Percentiles rank a stretch among this genome's conserved stretches.
Evolutionary conservation across 2,888 invertebrate genomes (phyloP).

Genomic region (Loripinus fragilis): DNA sequence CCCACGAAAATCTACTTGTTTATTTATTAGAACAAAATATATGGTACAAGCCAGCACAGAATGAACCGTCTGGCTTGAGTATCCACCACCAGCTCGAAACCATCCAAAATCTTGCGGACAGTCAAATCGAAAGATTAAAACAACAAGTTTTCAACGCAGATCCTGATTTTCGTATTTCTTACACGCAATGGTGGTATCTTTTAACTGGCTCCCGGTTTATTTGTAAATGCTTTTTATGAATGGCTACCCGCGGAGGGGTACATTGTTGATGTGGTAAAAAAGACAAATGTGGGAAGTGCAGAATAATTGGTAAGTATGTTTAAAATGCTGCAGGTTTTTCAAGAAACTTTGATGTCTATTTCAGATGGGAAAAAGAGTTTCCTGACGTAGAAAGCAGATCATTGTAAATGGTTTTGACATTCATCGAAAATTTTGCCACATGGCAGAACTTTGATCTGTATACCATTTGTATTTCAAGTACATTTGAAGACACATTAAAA

Average conservation of each 20-base stretch:
- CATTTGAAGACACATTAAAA: no score
- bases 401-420: not conserved
- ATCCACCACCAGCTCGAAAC: no score
- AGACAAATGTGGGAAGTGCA: not conserved
- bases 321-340: not conserved
- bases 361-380: not conserved
- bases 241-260: not conserved
- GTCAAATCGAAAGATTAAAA: no score
- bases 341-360: not conserved
- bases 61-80: no score
- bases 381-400: not conserved
- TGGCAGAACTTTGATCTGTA: not conserved
- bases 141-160: no score
- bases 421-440: not conserved
- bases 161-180: no score
- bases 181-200: no score
- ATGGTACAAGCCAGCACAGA: no score
- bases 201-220: not conserved
- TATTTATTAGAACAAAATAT: no score
- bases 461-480: no score
- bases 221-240: slow-evolving; percentile 15
- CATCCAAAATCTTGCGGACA: no score
- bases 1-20: no score
- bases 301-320: not conserved
- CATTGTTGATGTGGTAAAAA: slow-evolving; percentile 17